A percentile compares a stretch with the other conserved stretches of the same genome.
These are phyloP conservation scores for Ailurus styani DNA, from an alignment of 2,113 vertebrate genomes.

Conservation along the genomic window DNA sequence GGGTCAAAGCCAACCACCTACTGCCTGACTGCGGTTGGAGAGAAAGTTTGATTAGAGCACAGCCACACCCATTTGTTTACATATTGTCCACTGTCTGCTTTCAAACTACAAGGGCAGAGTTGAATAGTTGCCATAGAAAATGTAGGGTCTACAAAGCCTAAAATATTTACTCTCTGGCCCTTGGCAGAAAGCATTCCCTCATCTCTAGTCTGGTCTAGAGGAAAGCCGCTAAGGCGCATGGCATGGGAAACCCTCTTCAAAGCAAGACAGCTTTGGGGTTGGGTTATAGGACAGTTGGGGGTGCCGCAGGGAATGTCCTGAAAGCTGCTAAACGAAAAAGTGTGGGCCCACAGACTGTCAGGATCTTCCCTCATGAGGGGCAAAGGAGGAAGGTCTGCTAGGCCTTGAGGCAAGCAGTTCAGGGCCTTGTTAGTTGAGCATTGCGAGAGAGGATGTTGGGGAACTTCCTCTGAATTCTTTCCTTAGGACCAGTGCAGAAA, in stretches of 20 bases:
- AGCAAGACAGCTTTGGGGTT: not conserved
- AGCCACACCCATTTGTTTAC: not conserved
- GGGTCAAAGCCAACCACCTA: not conserved
- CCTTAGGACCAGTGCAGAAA: not conserved
- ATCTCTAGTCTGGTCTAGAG: not conserved
- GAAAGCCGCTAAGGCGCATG: not conserved
- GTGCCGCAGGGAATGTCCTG: not conserved
- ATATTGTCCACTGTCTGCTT: not conserved
- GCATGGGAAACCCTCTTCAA: not conserved
- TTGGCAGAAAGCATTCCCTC: not conserved
- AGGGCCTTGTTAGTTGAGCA: not conserved
- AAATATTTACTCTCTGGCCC: not conserved
- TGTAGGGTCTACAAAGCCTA: not conserved
- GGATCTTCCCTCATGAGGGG: not conserved
- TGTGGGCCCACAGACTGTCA: rapidly evolving
- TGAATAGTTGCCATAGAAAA: not conserved
- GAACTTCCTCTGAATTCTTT: not conserved
- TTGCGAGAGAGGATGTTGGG: not conserved
- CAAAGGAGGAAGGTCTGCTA: not conserved
- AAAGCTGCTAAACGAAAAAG: not conserved
- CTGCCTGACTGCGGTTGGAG: not conserved
- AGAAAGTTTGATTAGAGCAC: not conserved
- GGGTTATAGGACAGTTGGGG: not conserved
- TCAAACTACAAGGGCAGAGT: not conserved
- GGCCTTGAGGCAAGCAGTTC: not conserved